A percentile compares a stretch with the other conserved stretches of the same genome.
These are phyloP conservation scores for Sebastes glaucus DNA, from an alignment of 2,797 vertebrate species.

Conservation along the genomic window DNA sequence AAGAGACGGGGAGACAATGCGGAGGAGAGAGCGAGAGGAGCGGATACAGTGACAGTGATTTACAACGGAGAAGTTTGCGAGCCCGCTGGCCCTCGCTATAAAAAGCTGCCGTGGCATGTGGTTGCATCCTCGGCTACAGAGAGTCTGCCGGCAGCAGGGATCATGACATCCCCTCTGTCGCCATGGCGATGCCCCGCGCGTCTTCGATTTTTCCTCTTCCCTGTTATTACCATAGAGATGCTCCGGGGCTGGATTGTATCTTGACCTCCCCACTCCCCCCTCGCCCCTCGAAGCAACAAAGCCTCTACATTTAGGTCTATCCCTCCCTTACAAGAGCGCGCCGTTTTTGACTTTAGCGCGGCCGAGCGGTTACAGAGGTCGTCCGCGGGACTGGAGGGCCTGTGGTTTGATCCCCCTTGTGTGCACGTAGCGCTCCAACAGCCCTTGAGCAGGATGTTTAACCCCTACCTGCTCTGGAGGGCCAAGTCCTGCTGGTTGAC, in stretches of 20 bases:
- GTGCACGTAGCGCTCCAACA: not conserved
- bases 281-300: constrained; percentile 2
- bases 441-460: constrained; percentile 25
- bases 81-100: constrained; percentile 2
- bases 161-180: constrained; percentile 46
- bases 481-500: constrained; percentile 4
- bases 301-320: constrained; percentile 8
- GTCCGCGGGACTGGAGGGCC: not conserved
- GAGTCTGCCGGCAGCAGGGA: constrained; percentile 12
- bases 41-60: constrained; percentile 29
- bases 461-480: constrained; percentile 14
- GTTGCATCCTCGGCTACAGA: constrained; percentile 13
- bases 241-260: constrained; percentile 15
- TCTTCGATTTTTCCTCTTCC: constrained; percentile 30
- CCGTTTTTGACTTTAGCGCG: constrained; percentile 19
- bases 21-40: constrained; percentile 19
- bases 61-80: constrained; percentile 10
- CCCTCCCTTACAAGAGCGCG: not conserved
- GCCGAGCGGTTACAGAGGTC: constrained; percentile 6
- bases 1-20: constrained; percentile 35
- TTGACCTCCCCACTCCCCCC: constrained; percentile 19
- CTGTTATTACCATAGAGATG: constrained; percentile 31
- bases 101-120: not conserved
- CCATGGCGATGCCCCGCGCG: constrained; percentile 37
- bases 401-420: not conserved